phyloP scores from a whole-genome alignment of 1,140 invertebrate species.

The Drepana arcuata region DNA sequence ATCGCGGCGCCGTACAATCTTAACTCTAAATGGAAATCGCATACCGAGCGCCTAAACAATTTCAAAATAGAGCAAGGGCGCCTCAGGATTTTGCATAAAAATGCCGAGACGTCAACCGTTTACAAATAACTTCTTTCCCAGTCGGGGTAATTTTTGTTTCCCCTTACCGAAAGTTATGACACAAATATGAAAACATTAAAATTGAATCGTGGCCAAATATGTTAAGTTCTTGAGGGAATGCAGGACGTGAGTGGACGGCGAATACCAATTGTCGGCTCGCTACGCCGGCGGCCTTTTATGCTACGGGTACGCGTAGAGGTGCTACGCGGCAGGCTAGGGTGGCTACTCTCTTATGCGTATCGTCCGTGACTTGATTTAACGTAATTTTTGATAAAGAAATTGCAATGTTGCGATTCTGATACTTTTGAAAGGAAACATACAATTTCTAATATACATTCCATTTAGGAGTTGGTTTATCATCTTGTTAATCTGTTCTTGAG shows the following conservation, averaged over 20 bases:
- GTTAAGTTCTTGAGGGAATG: constrained; percentile 45
- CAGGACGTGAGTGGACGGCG: constrained; percentile 29
- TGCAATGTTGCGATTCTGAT: no score
- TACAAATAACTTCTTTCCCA: constrained; percentile 60
- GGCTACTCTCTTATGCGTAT: no score
- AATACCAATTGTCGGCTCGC: constrained; percentile 44
- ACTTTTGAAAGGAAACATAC: no score
- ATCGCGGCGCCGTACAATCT: no score
- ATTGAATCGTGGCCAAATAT: constrained; percentile 65
- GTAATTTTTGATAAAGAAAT: no score
- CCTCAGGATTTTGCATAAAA: constrained; percentile 57
- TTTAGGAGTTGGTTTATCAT: no score
- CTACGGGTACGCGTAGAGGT: constrained; percentile 41
- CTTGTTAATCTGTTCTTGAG: no score
- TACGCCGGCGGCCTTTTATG: constrained; percentile 14
- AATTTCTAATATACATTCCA: no score
- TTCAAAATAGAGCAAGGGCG: constrained; percentile 55
- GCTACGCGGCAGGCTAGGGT: constrained; percentile 26
- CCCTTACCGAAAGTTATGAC: constrained; percentile 57
- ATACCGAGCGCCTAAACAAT: constrained; percentile 57
- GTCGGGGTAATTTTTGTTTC: constrained; percentile 50
- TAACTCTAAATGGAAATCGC: no score
- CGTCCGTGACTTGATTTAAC: no score
- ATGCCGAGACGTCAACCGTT: constrained; percentile 59
- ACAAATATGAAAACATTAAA: constrained; percentile 66